Evolutionary conservation across 2,888 invertebrate genomes (phyloP), one percentile per base, ranked within the genome.

Genomic region (Homarus gammarus): DNA sequence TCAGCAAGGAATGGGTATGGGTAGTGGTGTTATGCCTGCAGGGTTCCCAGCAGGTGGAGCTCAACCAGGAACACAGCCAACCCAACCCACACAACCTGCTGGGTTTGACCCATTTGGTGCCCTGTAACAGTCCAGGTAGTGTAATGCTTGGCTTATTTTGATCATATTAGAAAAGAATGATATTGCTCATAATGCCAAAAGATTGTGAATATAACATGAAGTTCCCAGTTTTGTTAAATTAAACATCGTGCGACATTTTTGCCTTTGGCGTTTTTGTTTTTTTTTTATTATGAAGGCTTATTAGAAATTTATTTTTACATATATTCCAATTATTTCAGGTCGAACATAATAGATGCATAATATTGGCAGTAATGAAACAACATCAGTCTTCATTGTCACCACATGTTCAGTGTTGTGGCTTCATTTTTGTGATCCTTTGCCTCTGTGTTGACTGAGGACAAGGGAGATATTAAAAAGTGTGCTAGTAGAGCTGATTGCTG

Each of bases 21-120:
- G 56, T 33, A 56, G 70, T 61, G 78, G 82, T 40, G 73, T 70
- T 40, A 85, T 91, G 77, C 56, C 82, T 15, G 85, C 81, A 3
- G 70, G 44, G 31, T 87, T 87, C 73, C 87, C 87, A 10, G 81
- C 83, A 49, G 77, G 75, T 27, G 85, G 79, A 27, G 33, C 82
- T 51, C 91, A 84, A 64, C 79, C 89, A 0, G 73, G 78, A 22
- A 85, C 64, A 27, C 84, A 81, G 38, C 91, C 85, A 40, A 22
- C 90, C 12, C 79, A 86, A 51, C 79, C 90, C 5, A 18, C 85
- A 64, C 72, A 87, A 61, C 75, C 90, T 33, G 68, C 87, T 33
- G 87, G 79, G 38, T 91, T 91, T 82, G 91, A 91, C 40, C 91
- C 91, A 18, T 91, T 91, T 49, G 87, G 90, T 78, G 90, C 87